phyloP scores from a whole-genome alignment of 2,113 vertebrate species.

The Tachysurus fulvidraco region DNA sequence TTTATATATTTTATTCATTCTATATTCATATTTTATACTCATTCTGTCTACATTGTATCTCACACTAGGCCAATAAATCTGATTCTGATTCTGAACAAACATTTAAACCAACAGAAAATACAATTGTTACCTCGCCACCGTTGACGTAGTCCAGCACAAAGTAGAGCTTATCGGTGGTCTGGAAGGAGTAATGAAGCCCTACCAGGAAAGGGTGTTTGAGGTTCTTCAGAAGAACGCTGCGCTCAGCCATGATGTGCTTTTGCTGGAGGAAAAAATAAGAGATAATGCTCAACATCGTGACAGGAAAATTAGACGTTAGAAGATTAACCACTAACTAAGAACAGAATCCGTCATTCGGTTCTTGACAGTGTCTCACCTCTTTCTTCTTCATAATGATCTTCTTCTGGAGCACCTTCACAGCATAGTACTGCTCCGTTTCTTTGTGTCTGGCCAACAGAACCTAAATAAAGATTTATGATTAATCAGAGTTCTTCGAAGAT shows the following conservation, averaged over 20 bases:
- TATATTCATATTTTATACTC: too few species aligned
- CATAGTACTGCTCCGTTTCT: constrained; percentile 74
- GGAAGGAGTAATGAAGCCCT: constrained; percentile 80
- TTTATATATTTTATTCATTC: too few species aligned
- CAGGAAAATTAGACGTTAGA: neutral
- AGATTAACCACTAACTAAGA: neutral
- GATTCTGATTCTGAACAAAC: too few species aligned
- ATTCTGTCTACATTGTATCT: too few species aligned
- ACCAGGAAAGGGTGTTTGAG: constrained; percentile 81
- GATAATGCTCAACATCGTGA: neutral
- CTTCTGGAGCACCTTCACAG: constrained; percentile 82
- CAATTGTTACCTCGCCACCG: constrained; percentile 73
- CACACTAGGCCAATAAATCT: too few species aligned
- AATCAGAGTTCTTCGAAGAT: neutral
- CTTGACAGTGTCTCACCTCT: constrained; percentile 65
- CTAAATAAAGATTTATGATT: constrained; percentile 47
- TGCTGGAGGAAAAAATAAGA: constrained; percentile 64
- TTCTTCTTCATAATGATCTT: constrained; percentile 81
- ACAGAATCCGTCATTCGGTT: neutral
- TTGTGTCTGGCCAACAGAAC: constrained; percentile 79
- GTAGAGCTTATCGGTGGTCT: constrained; percentile 81
- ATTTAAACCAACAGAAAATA: neutral
- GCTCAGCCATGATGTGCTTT: constrained; percentile 83
- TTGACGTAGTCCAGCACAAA: constrained; percentile 82
- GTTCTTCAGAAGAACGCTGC: constrained; percentile 81